These are phyloP conservation scores for Caloenas nicobarica DNA, from an alignment of 2,113 vertebrate genomes.

Conservation along the genomic window DNA sequence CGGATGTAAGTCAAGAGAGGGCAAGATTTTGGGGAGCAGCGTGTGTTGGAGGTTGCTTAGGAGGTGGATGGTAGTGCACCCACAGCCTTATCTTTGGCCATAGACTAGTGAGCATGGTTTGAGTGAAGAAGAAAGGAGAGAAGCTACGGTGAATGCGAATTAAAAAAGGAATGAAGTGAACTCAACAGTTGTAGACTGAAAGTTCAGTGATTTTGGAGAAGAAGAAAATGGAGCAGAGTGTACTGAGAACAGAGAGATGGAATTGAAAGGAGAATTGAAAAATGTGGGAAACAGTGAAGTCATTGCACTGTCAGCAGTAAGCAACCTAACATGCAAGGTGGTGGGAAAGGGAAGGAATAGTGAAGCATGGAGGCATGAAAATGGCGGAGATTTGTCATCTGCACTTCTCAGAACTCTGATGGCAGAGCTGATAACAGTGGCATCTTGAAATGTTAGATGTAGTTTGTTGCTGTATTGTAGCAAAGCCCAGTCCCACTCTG, in stretches of 20 bases:
- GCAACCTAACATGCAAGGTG: background rate
- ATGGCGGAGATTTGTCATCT: background rate
- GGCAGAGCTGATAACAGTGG: background rate
- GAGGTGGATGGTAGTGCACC: no score
- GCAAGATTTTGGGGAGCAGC: background rate
- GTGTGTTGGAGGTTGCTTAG: background rate
- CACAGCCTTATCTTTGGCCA: background rate
- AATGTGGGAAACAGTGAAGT: background rate
- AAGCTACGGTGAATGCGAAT: background rate
- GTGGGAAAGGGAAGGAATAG: background rate
- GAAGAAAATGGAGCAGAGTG: background rate
- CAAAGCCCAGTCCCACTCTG: background rate
- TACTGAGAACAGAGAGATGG: background rate
- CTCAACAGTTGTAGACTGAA: background rate
- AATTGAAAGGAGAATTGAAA: background rate
- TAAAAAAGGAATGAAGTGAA: background rate
- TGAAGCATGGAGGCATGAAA: background rate
- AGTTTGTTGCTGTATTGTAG: background rate
- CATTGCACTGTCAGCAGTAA: background rate
- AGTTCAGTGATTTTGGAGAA: background rate
- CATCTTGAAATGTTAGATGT: background rate
- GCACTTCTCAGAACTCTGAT: background rate
- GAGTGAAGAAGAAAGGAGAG: background rate
- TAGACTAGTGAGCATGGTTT: background rate
- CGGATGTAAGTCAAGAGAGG: background rate